Evolutionary conservation across 2,797 vertebrate genomes (phyloP).

Genomic region (Gadopsis marmoratus): DNA sequence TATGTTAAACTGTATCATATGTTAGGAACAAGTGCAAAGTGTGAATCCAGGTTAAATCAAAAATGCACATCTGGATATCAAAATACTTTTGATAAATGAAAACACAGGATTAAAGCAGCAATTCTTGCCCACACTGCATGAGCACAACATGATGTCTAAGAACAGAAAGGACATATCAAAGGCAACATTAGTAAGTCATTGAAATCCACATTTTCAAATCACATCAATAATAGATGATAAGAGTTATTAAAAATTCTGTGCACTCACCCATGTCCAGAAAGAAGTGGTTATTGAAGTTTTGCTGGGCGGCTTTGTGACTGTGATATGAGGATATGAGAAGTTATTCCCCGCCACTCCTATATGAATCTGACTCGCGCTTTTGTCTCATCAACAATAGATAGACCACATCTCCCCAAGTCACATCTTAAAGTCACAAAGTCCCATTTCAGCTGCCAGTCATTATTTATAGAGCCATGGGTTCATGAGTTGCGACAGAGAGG

Average conservation of each 20-base stretch:
- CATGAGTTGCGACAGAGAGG: slow-evolving; percentile 51
- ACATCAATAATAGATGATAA: slow-evolving; percentile 75
- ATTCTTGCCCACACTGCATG: slow-evolving; percentile 32
- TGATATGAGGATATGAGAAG: slow-evolving; percentile 88
- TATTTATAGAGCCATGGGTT: slow-evolving; percentile 75
- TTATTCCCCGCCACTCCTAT: slow-evolving; percentile 86
- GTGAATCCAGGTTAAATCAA: slow-evolving; percentile 31
- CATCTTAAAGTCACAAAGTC: slow-evolving; percentile 90
- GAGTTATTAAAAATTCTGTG: slow-evolving; percentile 70
- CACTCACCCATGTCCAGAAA: slow-evolving; percentile 88
- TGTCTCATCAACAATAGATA: slow-evolving; percentile 90
- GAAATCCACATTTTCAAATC: slow-evolving; percentile 69
- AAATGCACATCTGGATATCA: slow-evolving; percentile 19
- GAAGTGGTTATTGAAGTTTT: slow-evolving; percentile 82
- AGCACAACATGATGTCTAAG: slow-evolving; percentile 54
- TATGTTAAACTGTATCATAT: slow-evolving; percentile 11
- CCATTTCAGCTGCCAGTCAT: slow-evolving; percentile 85
- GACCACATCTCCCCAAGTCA: slow-evolving; percentile 81
- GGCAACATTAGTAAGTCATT: slow-evolving; percentile 71
- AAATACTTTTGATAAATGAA: slow-evolving; percentile 36
- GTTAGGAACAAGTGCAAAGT: slow-evolving; percentile 3
- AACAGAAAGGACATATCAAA: slow-evolving; percentile 59
- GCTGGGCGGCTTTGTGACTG: slow-evolving; percentile 80
- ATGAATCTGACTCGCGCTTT: slow-evolving; percentile 88
- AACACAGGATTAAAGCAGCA: slow-evolving; percentile 43